Conservation (phyloP, 2,888 invertebrate species). For the Drosophila longiperda region DNA sequence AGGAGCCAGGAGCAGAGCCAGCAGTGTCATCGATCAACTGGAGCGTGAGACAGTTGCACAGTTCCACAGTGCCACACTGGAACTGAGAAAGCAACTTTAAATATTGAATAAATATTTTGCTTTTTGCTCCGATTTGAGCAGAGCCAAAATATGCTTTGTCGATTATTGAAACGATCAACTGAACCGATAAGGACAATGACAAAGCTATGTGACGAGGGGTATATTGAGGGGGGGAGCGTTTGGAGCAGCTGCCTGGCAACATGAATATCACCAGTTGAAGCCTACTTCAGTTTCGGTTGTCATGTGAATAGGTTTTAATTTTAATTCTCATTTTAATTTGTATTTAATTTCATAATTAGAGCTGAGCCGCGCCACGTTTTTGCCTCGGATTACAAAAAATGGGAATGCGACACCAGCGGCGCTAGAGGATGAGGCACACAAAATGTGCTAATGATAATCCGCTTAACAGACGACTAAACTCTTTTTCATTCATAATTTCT, state of each 20-base stretch:
- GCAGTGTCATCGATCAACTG: conserved; percentile 77
- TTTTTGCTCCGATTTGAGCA: conserved; percentile 26
- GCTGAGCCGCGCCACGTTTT: conserved; percentile 63
- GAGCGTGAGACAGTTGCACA: conserved; percentile 54
- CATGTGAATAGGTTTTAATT: conserved; percentile 29
- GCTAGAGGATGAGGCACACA: not conserved
- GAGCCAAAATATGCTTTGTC: conserved; percentile 30
- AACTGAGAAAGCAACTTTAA: conserved; percentile 59
- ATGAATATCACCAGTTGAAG: conserved; percentile 22
- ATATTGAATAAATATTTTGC: conserved; percentile 72
- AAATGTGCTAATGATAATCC: conserved; percentile 69
- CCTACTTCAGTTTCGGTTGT: not conserved
- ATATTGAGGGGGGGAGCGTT: not conserved
- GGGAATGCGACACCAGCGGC: conserved; percentile 52
- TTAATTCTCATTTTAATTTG: conserved; percentile 64
- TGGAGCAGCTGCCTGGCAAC: conserved; percentile 17
- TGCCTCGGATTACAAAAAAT: conserved; percentile 55
- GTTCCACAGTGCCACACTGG: conserved; percentile 13
- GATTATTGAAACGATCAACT: conserved; percentile 29
- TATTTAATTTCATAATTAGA: conserved; percentile 77
- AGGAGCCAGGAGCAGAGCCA: conserved; percentile 9
- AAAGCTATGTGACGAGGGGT: not conserved
- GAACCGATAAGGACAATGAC: conserved; percentile 42
- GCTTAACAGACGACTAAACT: conserved; percentile 50
- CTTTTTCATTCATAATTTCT: conserved; percentile 62